Evolutionary conservation across 2,113 vertebrate genomes (phyloP).

Genomic region (Paracyprichromis sp.): DNA sequence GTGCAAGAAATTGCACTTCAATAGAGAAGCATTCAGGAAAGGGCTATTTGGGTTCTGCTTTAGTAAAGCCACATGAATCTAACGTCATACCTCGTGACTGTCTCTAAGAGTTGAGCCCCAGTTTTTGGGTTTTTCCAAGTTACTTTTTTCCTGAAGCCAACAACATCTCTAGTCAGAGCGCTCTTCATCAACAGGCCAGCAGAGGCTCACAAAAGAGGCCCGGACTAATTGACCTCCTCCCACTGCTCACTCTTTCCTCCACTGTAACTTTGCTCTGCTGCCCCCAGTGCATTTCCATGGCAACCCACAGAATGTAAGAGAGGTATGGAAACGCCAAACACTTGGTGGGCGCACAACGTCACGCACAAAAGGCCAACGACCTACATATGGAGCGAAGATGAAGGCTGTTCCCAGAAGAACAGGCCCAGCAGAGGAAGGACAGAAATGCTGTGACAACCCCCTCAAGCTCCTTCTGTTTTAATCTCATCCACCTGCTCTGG

Average conservation of each 20-base stretch:
- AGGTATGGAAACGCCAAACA: conserved; percentile 75
- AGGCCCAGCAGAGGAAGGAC: conserved; percentile 8
- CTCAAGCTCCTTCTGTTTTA: background rate
- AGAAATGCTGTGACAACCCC: background rate
- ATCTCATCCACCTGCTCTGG: background rate
- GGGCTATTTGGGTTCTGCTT: background rate
- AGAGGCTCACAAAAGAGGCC: conserved; percentile 53
- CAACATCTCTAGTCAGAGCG: conserved; percentile 21
- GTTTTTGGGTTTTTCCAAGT: background rate
- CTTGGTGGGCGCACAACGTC: conserved; percentile 46
- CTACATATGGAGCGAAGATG: conserved; percentile 56
- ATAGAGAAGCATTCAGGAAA: background rate
- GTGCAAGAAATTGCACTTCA: background rate
- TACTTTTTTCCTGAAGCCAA: conserved; percentile 19
- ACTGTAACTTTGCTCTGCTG: conserved; percentile 50
- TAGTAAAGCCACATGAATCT: background rate
- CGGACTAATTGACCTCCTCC: conserved; percentile 59
- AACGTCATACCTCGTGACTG: background rate
- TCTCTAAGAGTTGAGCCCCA: background rate
- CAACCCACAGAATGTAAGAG: conserved; percentile 66
- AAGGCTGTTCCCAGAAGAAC: conserved; percentile 67
- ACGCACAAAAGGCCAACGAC: conserved; percentile 64
- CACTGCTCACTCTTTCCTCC: conserved; percentile 26
- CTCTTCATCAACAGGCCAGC: conserved; percentile 40
- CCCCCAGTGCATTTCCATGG: conserved; percentile 70